A percentile compares a stretch with the other conserved stretches of the same genome.
Conservation (phyloP, 2,888 invertebrate species). For the Chironomus tentans region DNA sequence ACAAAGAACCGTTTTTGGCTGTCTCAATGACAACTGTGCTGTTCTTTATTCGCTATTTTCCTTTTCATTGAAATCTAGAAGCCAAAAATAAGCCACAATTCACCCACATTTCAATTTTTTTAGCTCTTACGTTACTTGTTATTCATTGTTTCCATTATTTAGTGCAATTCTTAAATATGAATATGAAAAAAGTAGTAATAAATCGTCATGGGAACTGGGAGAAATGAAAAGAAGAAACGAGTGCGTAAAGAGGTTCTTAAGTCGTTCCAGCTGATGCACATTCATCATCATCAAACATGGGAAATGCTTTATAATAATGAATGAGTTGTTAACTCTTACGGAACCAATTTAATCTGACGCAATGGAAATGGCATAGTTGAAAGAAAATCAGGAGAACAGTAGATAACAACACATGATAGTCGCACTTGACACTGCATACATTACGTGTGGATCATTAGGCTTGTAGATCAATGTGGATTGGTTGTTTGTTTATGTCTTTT, state of each 20-base stretch:
- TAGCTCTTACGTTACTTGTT: neutral
- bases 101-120: slow-evolving; percentile 14
- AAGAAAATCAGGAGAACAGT: neutral
- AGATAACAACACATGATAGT: neutral
- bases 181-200: neutral
- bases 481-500: neutral
- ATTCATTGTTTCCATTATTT: no score
- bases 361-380: neutral
- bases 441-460: neutral
- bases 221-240: neutral
- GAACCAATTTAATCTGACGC: slow-evolving; percentile 8
- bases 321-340: neutral
- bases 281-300: neutral
- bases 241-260: slow-evolving; percentile 1
- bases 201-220: slow-evolving; percentile 5
- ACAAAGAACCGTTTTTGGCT: neutral
- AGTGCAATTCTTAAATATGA: no score
- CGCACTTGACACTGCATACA: neutral
- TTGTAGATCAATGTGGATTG: slow-evolving; percentile 15
- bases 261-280: slow-evolving; percentile 9
- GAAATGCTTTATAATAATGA: neutral
- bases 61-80: neutral
- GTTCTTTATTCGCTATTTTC: neutral
- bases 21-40: neutral
- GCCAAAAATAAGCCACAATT: neutral